Evolutionary conservation across 1,140 invertebrate genomes (phyloP), one percentile per base, ranked within the genome.

Genomic region (Agrypnia vestita): DNA sequence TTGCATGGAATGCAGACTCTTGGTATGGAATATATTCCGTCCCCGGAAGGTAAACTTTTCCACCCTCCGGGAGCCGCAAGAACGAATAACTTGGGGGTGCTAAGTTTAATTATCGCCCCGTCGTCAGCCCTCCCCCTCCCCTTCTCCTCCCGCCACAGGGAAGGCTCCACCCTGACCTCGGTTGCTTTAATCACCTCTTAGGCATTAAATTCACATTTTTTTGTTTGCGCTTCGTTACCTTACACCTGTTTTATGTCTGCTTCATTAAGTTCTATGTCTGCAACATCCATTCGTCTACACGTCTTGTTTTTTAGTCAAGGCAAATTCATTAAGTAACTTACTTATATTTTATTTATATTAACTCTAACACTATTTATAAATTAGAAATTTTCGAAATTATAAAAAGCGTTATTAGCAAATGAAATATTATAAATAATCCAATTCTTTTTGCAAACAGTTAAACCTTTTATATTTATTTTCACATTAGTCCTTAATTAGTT

Each of bases 71-170:
- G 46, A 46, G 47, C 47, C 51, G 55, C 35, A 56, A 43, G 47
- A 69, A 62, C 19, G 51, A 79, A 72, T 35, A 35, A 35, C 25
- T 35, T 35, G 25, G 59, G 49, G n/a, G 49, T 56, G 49, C 59
- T 51, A 25, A 55, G 46, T 71, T 80, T 77, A 72, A 77, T 80
- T 72, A 80, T 71, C 43, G 79, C 35, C 55, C 21, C 13, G 46
- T 75, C 43, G 15, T 51, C 25, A 11, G 4, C 71, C 51, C 21
- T 51, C 71, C 15, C 17, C 49, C n/a, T 44, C 9, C 15, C 1
- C n/a, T 15, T 4, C 67, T 71, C 47, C n/a, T 61, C 17, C 15
- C 1, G n/a, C 15, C 71, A 13, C 51, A 35, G 47, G 46, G 47
- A n/a, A 19, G 21, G 13, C 44, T 21, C 71, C 51, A 35, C 25